Evolutionary conservation across 2,888 invertebrate species (phyloP), one percentile per base, ranked within the genome.

Genomic region (Brachyptera risi): DNA sequence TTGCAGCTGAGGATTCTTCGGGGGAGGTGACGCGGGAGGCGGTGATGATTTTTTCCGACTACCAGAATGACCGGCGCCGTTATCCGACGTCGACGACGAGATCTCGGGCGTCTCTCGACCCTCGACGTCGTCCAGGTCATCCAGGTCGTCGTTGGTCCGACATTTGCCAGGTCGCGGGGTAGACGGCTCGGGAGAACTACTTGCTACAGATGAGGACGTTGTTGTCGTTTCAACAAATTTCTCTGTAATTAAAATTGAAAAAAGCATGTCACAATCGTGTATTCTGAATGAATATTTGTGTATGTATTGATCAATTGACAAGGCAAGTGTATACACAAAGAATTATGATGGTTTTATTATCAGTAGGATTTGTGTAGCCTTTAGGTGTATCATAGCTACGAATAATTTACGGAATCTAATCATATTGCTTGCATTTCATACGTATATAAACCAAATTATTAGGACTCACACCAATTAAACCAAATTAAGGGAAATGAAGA

Each of bases 171-270:
- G 47, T 4, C 61, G 59, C 9, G 61, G 61, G 1, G 61, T 59
- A 26, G 59, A 56, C 19, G 61, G 61, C 27, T 61, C 65, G 3
- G 62, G 65, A 1, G 68, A 60, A 60, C 73, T 23, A 73, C 64
- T 73, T 42, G 80, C 80, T 35, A 83, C 81, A 1, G 82, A 82
- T 19, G 83, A 61, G 4, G 64, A 81, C 23, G 82, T 80, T 3
- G 84, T 77, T 11, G 69, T 69, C 61, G 84, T 83, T 70, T 85
- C 84, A 62, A 84, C 84, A 73, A 85, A 85, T 76, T 85, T 85
- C 76, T 85, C 85, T 86, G 79, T 35, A 80, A 80, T 65, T 65
- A 63, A 66, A 65, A 60, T 38, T 58, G 61, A 66, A 40, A 44
- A n/a, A n/a, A n/a, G n/a, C n/a, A n/a, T n/a, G n/a, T n/a, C n/a